Evolutionary conservation across 1,140 invertebrate species (phyloP), one percentile per base, ranked within the genome.

Genomic region (Drosophila obscura): DNA sequence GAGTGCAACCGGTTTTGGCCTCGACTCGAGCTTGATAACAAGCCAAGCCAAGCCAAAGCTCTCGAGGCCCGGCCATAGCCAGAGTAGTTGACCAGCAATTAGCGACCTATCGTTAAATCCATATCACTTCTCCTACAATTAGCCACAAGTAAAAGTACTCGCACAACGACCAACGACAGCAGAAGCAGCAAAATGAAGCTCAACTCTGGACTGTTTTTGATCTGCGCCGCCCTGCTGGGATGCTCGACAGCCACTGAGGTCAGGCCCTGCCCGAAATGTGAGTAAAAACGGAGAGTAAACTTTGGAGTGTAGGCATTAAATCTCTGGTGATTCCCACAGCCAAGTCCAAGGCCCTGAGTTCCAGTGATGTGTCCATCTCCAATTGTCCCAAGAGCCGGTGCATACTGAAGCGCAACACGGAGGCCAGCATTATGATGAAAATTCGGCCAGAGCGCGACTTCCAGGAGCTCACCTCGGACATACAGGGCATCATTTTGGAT

Each of bases 311-410:
- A 4, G 35, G 11, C 4, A 39, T 15, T 46, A 51, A 6, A 50
- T 19, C 19, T 39, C 4, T 56, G 15, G n/a, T 9, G 7, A 13
- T 4, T 4, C 5, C 15, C 39, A 50, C 39, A 92, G 90, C 81
- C 44, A 80, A 76, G 16, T 55, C 81, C n/a, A 77, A 90, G 50
- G 69, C 69, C 4, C 46, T 83, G 50, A 64, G 82, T 41, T 22
- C 92, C 11, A 73, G 80, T 5, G 78, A 91, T 11, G 93, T 96
- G 1, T 84, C 92, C 56, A 93, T 96, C 26, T 92, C 92, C 3
- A 93, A 93, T 9, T 96, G 95, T 73, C 93, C 94, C 2, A 93
- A 93, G 65, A 90, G 92, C 44, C 94, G 94, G 1, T 96, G 95
- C 81, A 93, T 92, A 19, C 80, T 96, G 39, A 95, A 93, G 79